phyloP scores from a whole-genome alignment of 2,113 vertebrate genomes.

The Rutilus rutilus region DNA sequence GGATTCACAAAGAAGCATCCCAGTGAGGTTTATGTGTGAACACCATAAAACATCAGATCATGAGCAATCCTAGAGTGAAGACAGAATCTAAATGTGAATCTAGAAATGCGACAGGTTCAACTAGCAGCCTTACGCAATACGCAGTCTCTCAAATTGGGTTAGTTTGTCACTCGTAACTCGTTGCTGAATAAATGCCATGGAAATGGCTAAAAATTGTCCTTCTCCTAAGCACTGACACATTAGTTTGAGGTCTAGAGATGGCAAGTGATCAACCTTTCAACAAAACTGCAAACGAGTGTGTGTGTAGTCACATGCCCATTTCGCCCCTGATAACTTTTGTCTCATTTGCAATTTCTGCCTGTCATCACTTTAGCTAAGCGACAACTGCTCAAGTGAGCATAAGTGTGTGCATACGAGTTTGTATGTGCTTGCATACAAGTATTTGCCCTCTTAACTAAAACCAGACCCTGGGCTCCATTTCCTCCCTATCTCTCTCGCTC shows the following conservation, averaged over 20 bases:
- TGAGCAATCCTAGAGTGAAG: not conserved
- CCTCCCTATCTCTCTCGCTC: constrained; percentile 11
- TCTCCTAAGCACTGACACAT: not conserved
- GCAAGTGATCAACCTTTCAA: not conserved
- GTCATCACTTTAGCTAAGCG: constrained; percentile 39
- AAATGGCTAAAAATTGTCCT: not conserved
- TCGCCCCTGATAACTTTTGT: not conserved
- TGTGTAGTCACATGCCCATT: not conserved
- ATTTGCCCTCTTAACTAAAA: constrained; percentile 38
- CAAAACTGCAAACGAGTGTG: not conserved
- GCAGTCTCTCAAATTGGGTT: not conserved
- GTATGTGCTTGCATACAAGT: constrained; percentile 19
- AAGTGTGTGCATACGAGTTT: constrained; percentile 16
- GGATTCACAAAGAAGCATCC: constrained; percentile 5
- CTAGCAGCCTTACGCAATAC: not conserved
- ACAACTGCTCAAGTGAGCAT: not conserved
- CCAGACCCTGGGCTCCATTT: constrained; percentile 34
- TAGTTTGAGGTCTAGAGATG: not conserved
- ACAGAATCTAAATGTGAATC: constrained; percentile 16
- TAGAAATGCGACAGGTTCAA: constrained; percentile 17
- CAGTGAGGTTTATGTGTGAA: constrained; percentile 28
- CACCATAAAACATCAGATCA: not conserved
- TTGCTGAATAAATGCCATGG: not conserved
- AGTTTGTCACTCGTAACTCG: not conserved
- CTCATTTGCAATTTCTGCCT: not conserved